Conservation (phyloP, 2,888 invertebrate species). For the Drosophila mayaguana region DNA sequence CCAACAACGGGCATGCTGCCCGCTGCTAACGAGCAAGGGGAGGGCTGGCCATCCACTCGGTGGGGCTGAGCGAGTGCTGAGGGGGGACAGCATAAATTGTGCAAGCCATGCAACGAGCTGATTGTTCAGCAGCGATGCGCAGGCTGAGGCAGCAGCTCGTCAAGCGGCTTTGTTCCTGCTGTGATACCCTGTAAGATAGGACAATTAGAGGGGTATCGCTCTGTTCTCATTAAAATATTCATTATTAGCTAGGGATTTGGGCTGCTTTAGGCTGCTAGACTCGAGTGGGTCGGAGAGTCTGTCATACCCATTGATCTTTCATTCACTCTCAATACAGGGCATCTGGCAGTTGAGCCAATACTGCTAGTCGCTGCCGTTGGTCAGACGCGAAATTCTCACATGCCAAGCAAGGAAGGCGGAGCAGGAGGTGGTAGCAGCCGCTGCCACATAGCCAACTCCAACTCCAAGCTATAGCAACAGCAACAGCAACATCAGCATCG, state of each 20-base stretch:
- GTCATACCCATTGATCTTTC: neutral
- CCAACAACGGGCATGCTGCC: slow-evolving; percentile 63
- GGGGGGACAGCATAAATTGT: slow-evolving; percentile 16
- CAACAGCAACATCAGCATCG: neutral
- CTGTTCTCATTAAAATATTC: too few species aligned
- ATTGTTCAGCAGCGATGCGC: slow-evolving; percentile 47
- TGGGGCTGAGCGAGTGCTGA: neutral
- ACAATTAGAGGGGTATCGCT: neutral
- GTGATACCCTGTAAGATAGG: slow-evolving; percentile 48
- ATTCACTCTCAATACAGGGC: neutral
- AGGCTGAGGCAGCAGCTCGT: slow-evolving; percentile 56
- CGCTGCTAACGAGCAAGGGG: slow-evolving; percentile 33
- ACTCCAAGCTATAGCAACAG: neutral
- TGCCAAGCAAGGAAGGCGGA: slow-evolving; percentile 11
- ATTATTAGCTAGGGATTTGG: too few species aligned
- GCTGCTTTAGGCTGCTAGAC: too few species aligned
- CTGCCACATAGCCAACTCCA: slow-evolving; percentile 9
- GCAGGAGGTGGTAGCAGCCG: neutral
- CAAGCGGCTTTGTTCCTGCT: slow-evolving; percentile 64
- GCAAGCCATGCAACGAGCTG: slow-evolving; percentile 71
- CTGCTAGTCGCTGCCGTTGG: slow-evolving; percentile 2
- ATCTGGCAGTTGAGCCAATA: neutral
- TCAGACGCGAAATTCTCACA: slow-evolving; percentile 72
- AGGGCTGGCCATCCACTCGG: neutral
- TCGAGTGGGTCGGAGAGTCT: neutral